Conservation (phyloP, 2,797 vertebrate genomes). For the Xenopus petersii region DNA sequence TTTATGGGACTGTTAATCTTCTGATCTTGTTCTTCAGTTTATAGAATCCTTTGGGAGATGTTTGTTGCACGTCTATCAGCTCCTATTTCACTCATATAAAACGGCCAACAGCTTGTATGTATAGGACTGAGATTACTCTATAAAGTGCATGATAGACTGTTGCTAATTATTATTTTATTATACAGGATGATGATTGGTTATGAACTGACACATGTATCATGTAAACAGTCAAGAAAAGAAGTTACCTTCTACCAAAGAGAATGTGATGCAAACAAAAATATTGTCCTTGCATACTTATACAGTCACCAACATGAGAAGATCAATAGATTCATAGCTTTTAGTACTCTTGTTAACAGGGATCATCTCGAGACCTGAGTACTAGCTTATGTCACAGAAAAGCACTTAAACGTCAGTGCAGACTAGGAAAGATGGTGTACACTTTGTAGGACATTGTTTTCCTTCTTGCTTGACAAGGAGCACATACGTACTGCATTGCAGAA, state of each 20-base stretch:
- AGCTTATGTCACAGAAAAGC: too few relatives aligned
- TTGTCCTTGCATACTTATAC: constrained; percentile 39
- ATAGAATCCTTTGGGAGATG: constrained; percentile 26
- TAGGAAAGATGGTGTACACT: too few relatives aligned
- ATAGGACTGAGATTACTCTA: too few relatives aligned
- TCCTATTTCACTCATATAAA: background rate
- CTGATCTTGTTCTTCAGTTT: constrained; percentile 34
- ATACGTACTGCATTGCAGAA: too few relatives aligned
- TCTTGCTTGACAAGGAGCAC: too few relatives aligned
- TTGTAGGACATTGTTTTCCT: too few relatives aligned
- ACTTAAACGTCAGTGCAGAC: too few relatives aligned
- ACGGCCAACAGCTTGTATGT: too few relatives aligned
- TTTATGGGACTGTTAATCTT: constrained; percentile 42
- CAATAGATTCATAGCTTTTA: constrained; percentile 42
- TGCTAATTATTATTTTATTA: constrained; percentile 6
- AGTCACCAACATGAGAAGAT: constrained; percentile 30
- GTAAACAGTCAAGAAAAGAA: constrained; percentile 1
- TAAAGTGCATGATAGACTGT: too few relatives aligned
- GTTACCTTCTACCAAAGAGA: constrained; percentile 10
- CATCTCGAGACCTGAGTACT: background rate
- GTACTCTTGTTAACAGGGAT: constrained; percentile 13
- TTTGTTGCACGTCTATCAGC: constrained; percentile 35
- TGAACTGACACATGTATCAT: too few relatives aligned
- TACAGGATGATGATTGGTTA: background rate
- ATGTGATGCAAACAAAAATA: constrained; percentile 24